Evolutionary conservation across 2,888 invertebrate genomes (phyloP).

Genomic region (Drosophila stalkeri): DNA sequence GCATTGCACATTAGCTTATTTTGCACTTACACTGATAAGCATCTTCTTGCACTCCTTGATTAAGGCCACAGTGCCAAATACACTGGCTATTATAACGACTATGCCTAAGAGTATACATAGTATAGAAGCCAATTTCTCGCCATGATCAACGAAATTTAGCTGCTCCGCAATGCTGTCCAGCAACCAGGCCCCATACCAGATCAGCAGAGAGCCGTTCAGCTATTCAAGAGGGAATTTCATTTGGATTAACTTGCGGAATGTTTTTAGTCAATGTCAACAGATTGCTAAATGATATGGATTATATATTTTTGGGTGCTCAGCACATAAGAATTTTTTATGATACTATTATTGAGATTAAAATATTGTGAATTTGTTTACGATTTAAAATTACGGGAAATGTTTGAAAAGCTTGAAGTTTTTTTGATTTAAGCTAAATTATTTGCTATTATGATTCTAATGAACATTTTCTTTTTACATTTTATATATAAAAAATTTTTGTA

Average conservation of each 20-base stretch:
- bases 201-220: constrained; percentile 73
- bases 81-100: constrained; percentile 63
- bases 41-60: constrained; percentile 65
- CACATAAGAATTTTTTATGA: constrained; percentile 1
- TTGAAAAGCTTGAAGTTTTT: background rate
- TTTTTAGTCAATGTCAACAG: constrained; percentile 45
- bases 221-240: constrained; percentile 34
- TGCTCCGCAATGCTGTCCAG: constrained; percentile 61
- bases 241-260: constrained; percentile 19
- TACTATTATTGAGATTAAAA: background rate
- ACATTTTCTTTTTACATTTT: background rate
- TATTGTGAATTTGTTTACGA: background rate
- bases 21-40: constrained; percentile 72
- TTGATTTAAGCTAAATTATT: background rate
- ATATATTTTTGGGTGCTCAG: constrained; percentile 28
- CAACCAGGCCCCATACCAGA: constrained; percentile 80
- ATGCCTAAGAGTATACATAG: constrained; percentile 74
- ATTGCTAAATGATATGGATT: constrained; percentile 5
- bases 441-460: background rate
- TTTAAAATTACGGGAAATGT: background rate
- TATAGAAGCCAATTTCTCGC: constrained; percentile 70
- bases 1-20: no score
- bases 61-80: constrained; percentile 68
- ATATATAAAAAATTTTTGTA: background rate
- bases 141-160: constrained; percentile 64